phyloP scores from a whole-genome alignment of 2,888 invertebrate genomes.

The Caenorhabditis sp. region DNA sequence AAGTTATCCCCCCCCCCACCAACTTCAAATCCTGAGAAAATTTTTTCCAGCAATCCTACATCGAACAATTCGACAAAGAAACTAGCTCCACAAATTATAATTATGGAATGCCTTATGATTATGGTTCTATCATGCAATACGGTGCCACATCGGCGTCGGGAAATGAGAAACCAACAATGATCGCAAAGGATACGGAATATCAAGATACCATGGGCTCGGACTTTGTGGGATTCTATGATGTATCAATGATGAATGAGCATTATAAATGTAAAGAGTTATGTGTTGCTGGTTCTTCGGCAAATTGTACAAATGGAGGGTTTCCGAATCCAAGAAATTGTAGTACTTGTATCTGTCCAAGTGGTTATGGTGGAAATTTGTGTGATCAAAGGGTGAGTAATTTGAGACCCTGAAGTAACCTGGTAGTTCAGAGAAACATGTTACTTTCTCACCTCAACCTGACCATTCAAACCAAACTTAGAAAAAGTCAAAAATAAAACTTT shows the following conservation, averaged over 20 bases:
- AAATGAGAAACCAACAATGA: slow-evolving; percentile 52
- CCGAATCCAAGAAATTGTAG: slow-evolving; percentile 56
- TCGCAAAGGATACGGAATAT: slow-evolving; percentile 46
- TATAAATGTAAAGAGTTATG: slow-evolving; percentile 60
- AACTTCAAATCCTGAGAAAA: background rate
- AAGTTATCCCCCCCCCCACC: too few species aligned
- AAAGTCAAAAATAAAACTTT: too few species aligned
- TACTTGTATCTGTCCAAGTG: slow-evolving; percentile 62
- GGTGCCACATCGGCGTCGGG: slow-evolving; percentile 51
- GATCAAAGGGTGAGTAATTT: slow-evolving; percentile 43
- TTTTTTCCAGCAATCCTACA: slow-evolving; percentile 37
- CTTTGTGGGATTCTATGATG: slow-evolving; percentile 59
- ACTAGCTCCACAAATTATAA: slow-evolving; percentile 60
- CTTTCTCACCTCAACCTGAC: too few species aligned
- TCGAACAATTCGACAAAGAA: slow-evolving; percentile 64
- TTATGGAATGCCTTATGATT: slow-evolving; percentile 64
- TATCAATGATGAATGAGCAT: slow-evolving; percentile 67
- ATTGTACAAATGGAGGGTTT: slow-evolving; percentile 63
- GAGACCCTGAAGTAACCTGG: too few species aligned
- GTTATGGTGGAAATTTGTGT: slow-evolving; percentile 58
- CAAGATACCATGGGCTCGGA: slow-evolving; percentile 61
- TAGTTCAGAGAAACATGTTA: too few species aligned
- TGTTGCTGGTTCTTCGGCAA: slow-evolving; percentile 32
- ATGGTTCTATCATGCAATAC: slow-evolving; percentile 64
- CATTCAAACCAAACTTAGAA: too few species aligned